These are phyloP conservation scores for Chloropsis hardwickii DNA, from an alignment of 2,113 vertebrate genomes.

Conservation along the genomic window DNA sequence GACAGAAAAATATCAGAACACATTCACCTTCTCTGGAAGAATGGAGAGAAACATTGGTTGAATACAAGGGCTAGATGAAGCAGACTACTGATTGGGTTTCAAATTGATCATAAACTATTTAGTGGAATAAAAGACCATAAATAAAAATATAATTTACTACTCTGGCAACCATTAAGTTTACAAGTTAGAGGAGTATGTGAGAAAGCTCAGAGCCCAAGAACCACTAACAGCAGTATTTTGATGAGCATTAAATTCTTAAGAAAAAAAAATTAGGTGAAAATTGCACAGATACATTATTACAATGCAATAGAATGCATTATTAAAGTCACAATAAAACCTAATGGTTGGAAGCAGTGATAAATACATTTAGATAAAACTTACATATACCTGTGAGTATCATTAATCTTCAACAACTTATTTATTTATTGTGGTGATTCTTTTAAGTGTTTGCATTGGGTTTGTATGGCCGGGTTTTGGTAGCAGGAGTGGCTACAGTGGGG, in stretches of 20 bases:
- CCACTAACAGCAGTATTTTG: background rate
- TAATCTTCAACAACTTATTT: background rate
- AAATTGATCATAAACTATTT: background rate
- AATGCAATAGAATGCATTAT: background rate
- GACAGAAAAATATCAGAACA: background rate
- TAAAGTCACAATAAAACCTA: background rate
- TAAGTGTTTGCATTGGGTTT: background rate
- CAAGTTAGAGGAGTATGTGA: background rate
- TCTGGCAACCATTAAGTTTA: background rate
- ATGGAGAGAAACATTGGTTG: fast-evolving
- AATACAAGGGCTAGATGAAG: background rate
- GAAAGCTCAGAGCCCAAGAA: background rate
- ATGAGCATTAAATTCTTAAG: background rate
- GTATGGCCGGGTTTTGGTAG: background rate
- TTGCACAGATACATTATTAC: background rate
- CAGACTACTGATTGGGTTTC: background rate
- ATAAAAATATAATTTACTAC: background rate
- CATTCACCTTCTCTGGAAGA: background rate
- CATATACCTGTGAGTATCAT: background rate
- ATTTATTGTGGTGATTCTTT: background rate
- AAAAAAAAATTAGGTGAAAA: background rate
- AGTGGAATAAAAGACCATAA: background rate
- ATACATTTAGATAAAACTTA: background rate
- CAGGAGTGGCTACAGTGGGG: too few relatives aligned
- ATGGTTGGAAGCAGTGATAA: background rate